Evolutionary conservation across 1,140 invertebrate genomes (phyloP), one percentile per base, ranked within the genome.

Genomic region (Apis florea): DNA sequence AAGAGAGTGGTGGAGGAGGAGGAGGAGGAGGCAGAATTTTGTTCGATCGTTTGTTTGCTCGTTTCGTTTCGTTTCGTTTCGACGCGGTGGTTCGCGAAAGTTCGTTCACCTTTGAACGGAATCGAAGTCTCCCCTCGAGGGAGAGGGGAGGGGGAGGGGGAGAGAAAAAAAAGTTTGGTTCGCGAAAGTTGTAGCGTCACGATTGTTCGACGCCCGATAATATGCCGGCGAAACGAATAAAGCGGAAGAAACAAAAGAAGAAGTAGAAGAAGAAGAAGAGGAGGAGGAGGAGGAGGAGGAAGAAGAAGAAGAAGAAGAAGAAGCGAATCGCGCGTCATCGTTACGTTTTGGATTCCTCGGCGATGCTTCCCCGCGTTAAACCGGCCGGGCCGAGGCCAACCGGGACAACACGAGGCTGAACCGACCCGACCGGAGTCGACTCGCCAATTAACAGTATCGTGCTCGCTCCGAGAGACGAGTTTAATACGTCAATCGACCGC

Each of bases 391-490:
- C 31, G 70, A 17, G 53, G 24, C 56, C 54, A 47, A 54, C 19
- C 19, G 19, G 3, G n/a, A n/a, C 21, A 53, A 15, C 15, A 24
- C 58, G 19, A 66, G 31, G 6, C 47, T 17, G 12, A 5, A 26
- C 21, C 49, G 19, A 15, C 51, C 8, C 8, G 59, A 31, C 24
- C 6, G 21, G n/a, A 15, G 66, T 15, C 56, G 31, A 54, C 24
- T 75, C 82, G 71, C 83, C 75, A 87, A 87, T 86, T 82, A 86
- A 80, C 81, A 63, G 66, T 73, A 83, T 77, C 77, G 63, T 63
- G 71, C 68, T 51, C 56, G 54, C 71, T 54, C 76, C 78, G 56
- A 64, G 56, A 64, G 71, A 83, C 66, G 56, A 68, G 63, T 54
- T 82, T 63, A 77, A 82, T 75, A 49, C 24, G 78, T 74, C 78